Conservation (phyloP, 2,888 invertebrate genomes). For the Pollenia angustigena region DNA sequence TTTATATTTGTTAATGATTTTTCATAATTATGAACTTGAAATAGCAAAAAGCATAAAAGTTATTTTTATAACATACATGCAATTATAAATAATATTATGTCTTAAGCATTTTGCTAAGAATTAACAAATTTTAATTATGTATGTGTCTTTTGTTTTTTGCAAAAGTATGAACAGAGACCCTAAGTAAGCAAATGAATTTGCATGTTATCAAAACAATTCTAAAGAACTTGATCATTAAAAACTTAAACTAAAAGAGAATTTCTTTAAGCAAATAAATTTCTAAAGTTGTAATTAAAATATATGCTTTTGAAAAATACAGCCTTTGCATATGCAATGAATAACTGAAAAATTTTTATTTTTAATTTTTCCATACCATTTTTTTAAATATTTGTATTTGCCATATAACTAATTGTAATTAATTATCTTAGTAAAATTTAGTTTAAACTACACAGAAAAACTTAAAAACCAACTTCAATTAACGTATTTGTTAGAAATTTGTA, state of each 20-base stretch:
- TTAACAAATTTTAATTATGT: slow-evolving; percentile 49
- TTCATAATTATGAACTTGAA: slow-evolving; percentile 82
- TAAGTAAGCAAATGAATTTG: not conserved
- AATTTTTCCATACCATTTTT: too few species aligned
- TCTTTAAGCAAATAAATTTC: not conserved
- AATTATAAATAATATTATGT: slow-evolving; percentile 49
- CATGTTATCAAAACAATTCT: not conserved
- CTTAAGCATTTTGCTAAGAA: slow-evolving; percentile 24
- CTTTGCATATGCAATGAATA: too few species aligned
- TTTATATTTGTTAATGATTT: slow-evolving; percentile 45
- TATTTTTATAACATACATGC: slow-evolving; percentile 2
- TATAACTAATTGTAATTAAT: too few species aligned
- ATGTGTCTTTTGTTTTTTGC: not conserved
- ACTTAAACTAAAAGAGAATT: not conserved
- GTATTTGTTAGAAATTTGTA: too few species aligned
- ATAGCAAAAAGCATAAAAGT: slow-evolving; percentile 56
- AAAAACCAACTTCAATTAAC: too few species aligned
- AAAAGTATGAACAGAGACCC: not conserved
- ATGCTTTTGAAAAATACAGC: too few species aligned
- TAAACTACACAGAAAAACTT: too few species aligned
- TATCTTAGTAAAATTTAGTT: too few species aligned
- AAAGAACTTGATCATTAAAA: slow-evolving; percentile 35
- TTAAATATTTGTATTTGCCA: too few species aligned
- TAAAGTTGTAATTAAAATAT: not conserved
- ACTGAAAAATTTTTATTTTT: too few species aligned